Evolutionary conservation across 2,888 invertebrate genomes (phyloP), one percentile per base, ranked within the genome.

Genomic region (Leptinotarsa haldemani): DNA sequence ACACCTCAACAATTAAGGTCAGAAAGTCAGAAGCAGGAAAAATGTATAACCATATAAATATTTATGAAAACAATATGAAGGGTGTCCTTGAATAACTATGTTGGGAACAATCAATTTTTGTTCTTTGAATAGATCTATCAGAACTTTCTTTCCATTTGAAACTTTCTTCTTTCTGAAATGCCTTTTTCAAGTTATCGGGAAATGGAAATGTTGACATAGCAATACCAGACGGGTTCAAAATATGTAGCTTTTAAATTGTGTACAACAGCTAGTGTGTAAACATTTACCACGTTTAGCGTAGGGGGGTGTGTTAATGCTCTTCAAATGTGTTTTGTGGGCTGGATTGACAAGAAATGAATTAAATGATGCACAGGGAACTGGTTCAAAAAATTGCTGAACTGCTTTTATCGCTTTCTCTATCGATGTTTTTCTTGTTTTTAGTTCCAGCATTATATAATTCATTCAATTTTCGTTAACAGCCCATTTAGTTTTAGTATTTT

Each of bases 211-310:
- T 22, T 5, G 47, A 25, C 13, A 47, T 47, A 65, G 50, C 47
- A 65, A 47, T 48, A 65, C 47, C 50, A 47, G 50, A 16, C 40
- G 46, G 25, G 12, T 25, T 22, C 50, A 65, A 65, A 65, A 65
- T 50, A 65, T 47, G 22, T 22, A 65, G 50, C 65, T 48, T 66
- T 22, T 16, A 22, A 4, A 25, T 61, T 61, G 61, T 68, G 68
- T 68, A 68, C 68, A 68, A 68, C 53, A 50, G 20, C 30, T 67
- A 67, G 16, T 53, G 56, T 46, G 47, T 46, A 20, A 56, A 66
- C 66, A 66, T 52, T 66, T 50, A 66, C 30, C 52, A 66, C 66
- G 25, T 66, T 66, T 46, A 22, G 67, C 56, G 56, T 25, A 40
- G 25, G 16, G 47, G 46, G 16, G 40, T 56, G 46, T 68, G 53